Percentiles rank a stretch among this genome's conserved stretches.
Evolutionary conservation across 2,113 vertebrate species (phyloP).

Genomic region (Oplegnathus fasciatus): DNA sequence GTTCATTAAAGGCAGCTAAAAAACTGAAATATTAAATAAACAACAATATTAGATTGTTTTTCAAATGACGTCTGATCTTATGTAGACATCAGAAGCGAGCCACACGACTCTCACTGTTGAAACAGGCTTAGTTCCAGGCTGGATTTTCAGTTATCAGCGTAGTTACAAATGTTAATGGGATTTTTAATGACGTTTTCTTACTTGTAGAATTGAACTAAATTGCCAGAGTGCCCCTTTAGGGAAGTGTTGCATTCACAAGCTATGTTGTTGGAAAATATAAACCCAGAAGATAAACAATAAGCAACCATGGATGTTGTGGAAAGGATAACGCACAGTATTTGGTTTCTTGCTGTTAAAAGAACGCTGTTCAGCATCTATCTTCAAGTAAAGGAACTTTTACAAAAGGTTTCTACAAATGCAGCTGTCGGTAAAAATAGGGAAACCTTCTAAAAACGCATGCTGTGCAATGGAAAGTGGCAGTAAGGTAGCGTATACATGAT

Average conservation of each 20-base stretch:
- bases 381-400: too few relatives aligned
- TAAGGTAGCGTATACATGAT: not conserved
- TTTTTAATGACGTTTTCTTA: not conserved
- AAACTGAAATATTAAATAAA: too few relatives aligned
- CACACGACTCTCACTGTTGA: not conserved
- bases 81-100: not conserved
- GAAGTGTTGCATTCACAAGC: not conserved
- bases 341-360: too few relatives aligned
- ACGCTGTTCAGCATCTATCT: not conserved
- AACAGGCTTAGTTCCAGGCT: not conserved
- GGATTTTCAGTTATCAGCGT: not conserved
- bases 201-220: not conserved
- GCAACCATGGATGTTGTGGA: too few relatives aligned
- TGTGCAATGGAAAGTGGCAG: not conserved
- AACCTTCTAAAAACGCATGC: too few relatives aligned
- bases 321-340: not conserved
- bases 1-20: too few relatives aligned
- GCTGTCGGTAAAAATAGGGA: too few relatives aligned
- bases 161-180: conserved; percentile 1
- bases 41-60: not conserved
- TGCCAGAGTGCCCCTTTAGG: not conserved
- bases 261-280: too few relatives aligned
- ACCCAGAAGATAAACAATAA: not conserved
- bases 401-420: too few relatives aligned
- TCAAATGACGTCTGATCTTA: not conserved